Evolutionary conservation across 2,888 invertebrate genomes (phyloP).

Genomic region (Sphinx pinastri): DNA sequence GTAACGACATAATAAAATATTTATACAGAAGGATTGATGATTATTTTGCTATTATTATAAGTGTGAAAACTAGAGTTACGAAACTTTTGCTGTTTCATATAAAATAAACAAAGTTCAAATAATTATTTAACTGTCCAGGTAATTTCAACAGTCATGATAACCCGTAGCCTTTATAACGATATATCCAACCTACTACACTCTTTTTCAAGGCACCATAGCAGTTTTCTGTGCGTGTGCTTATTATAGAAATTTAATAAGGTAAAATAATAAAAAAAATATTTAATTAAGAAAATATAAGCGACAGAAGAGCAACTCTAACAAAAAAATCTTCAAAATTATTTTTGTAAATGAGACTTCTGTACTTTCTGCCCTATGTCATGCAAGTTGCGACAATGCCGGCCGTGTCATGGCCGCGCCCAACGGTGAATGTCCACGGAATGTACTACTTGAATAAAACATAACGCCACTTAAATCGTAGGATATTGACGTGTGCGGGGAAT

Average conservation of each 20-base stretch:
- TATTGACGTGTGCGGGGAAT: slow-evolving; percentile 43
- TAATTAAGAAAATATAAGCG: not conserved
- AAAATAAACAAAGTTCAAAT: too few species aligned
- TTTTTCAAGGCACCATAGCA: not conserved
- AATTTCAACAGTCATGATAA: too few species aligned
- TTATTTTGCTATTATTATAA: not conserved
- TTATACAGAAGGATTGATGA: not conserved
- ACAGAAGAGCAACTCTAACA: not conserved
- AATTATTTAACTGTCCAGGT: too few species aligned
- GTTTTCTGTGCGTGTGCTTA: too few species aligned
- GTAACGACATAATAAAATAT: not conserved
- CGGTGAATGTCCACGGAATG: slow-evolving; percentile 66
- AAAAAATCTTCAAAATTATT: not conserved
- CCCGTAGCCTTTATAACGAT: too few species aligned
- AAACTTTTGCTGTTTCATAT: too few species aligned
- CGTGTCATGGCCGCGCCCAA: slow-evolving; percentile 74
- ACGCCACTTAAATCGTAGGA: slow-evolving; percentile 45
- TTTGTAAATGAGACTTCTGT: slow-evolving; percentile 12
- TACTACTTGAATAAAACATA: slow-evolving; percentile 60
- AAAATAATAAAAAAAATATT: too few species aligned
- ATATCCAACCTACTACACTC: not conserved
- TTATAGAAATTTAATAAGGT: too few species aligned
- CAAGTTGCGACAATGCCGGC: slow-evolving; percentile 69
- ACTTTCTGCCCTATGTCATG: slow-evolving; percentile 25
- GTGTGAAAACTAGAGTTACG: not conserved